Conservation (phyloP, 2,797 vertebrate genomes). For the Lemur catta region DNA sequence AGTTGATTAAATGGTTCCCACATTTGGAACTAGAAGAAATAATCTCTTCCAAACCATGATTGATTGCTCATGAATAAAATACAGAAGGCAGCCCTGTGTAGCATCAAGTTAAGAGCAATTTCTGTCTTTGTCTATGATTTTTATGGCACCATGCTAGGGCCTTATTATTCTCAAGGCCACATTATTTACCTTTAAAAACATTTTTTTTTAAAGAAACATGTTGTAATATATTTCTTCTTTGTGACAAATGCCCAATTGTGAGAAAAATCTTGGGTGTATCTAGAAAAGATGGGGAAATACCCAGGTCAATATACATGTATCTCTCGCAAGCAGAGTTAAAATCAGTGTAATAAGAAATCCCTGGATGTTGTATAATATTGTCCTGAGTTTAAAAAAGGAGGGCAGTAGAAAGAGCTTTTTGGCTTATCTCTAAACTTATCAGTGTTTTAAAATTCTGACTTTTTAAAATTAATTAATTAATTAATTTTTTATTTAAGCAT, state of each 20-base stretch:
- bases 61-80: background rate
- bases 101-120: background rate
- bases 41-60: background rate
- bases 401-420: background rate
- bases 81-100: background rate
- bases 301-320: background rate
- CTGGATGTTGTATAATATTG: background rate
- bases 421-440: background rate
- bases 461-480: background rate
- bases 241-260: background rate
- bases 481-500: no score
- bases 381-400: background rate
- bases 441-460: background rate
- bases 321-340: background rate
- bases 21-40: background rate
- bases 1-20: background rate
- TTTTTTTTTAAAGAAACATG: background rate
- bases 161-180: background rate
- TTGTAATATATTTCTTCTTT: background rate
- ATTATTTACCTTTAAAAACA: background rate
- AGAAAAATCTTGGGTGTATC: background rate
- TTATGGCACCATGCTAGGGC: background rate
- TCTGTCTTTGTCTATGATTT: background rate
- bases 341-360: background rate
- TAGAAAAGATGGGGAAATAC: background rate